A percentile compares a stretch with the other conserved stretches of the same genome.
These are phyloP conservation scores for Ectemnius continuus DNA, from an alignment of 2,888 invertebrate species.

Conservation along the genomic window DNA sequence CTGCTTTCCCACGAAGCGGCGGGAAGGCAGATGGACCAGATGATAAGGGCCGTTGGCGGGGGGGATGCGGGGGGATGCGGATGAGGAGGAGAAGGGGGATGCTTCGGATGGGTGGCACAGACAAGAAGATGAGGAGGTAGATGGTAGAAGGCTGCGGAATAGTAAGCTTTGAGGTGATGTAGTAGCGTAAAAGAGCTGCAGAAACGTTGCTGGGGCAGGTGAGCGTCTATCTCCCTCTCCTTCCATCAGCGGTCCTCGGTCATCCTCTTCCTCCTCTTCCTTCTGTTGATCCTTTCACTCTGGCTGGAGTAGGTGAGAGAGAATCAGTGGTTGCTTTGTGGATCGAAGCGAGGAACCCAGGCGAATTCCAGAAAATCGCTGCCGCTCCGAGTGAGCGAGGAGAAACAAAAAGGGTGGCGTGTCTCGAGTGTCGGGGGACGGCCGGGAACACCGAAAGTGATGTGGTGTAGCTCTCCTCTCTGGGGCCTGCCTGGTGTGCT, in stretches of 20 bases:
- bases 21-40: too few species aligned
- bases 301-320: not conserved
- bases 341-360: constrained; percentile 16
- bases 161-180: constrained; percentile 8
- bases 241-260: too few species aligned
- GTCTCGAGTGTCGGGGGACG: constrained; percentile 63
- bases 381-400: constrained; percentile 48
- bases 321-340: constrained; percentile 20
- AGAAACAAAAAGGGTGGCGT: constrained; percentile 56
- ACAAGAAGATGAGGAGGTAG: constrained; percentile 8
- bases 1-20: constrained; percentile 50
- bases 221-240: too few species aligned
- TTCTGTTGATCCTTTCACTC: too few species aligned
- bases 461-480: not conserved
- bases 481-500: not conserved
- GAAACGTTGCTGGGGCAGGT: too few species aligned
- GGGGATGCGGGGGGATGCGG: too few species aligned
- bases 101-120: not conserved
- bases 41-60: too few species aligned
- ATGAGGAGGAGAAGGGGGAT: too few species aligned
- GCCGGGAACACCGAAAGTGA: constrained; percentile 38
- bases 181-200: constrained; percentile 10
- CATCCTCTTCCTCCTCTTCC: too few species aligned
- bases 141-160: not conserved
- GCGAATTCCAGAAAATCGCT: constrained; percentile 59